Conservation (phyloP, 2,113 vertebrate species). For the Mixornis gularis region DNA sequence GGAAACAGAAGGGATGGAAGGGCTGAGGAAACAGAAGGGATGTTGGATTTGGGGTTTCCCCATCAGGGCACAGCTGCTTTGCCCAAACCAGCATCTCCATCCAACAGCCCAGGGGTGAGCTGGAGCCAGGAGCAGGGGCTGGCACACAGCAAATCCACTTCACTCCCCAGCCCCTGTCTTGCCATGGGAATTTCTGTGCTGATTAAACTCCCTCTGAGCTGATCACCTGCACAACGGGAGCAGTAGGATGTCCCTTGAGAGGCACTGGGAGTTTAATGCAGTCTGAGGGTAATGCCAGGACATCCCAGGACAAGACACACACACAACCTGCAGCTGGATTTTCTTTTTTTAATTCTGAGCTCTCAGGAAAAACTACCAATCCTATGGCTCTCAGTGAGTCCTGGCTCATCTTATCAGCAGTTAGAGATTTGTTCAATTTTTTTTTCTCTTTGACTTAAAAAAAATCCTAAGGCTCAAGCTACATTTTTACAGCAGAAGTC, state of each 20-base stretch:
- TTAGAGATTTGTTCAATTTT: fast-evolving
- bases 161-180: background rate
- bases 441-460: background rate
- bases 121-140: background rate
- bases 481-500: background rate
- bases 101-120: background rate
- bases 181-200: background rate
- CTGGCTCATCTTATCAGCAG: background rate
- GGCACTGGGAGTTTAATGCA: background rate
- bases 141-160: background rate
- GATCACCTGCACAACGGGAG: background rate
- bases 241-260: background rate
- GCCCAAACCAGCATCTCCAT: fast-evolving
- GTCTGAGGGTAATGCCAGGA: background rate
- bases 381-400: background rate
- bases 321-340: background rate
- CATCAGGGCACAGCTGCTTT: background rate
- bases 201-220: background rate
- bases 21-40: background rate
- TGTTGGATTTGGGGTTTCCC: background rate
- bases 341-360: background rate
- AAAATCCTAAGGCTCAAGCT: background rate
- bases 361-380: background rate
- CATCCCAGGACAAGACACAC: background rate
- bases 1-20: background rate